Evolutionary conservation across 2,113 vertebrate genomes (phyloP), one percentile per base, ranked within the genome.

Genomic region (Odontophorus gujanensis): DNA sequence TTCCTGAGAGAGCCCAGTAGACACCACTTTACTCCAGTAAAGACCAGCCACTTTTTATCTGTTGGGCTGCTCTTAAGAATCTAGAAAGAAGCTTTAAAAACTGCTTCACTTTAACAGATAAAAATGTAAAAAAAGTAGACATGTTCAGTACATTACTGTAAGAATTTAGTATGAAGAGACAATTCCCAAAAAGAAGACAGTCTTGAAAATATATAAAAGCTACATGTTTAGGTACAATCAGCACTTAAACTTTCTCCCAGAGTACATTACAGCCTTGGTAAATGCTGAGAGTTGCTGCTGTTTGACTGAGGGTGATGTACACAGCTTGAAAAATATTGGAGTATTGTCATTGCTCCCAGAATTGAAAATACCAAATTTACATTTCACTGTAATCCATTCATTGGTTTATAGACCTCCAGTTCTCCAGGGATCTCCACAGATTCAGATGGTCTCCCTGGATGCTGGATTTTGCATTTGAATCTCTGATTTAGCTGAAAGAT

Each of bases 401-500:
- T 94, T 96, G 95, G 87, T 96, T 97, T 92, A 94, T 83, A 92
- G 92, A 95, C 92, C 88, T 93, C 32, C 25, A 8, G 36, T 61
- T 95, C 96, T 96, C 86, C 47, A 87, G 95, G 87, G 96, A 97
- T 30, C 83, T 95, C 57, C 89, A 87, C 26, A 96, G 76, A 93
- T 87, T 97, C 90, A 89, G 89, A 95, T 80, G 62, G 83, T 92
- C 71, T 84, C 96, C 94, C 93, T 81, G 79, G 91, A 83, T 97
- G 87, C 65, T 77, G 79, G 85, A 95, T 95, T 93, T 80, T 93
- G 85, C 62, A 94, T 86, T 91, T 94, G 91, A 91, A 81, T 87
- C 90, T 96, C 95, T 97, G 93, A 97, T 96, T 97, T 97, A 95
- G 65, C 95, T 96, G 96, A 96, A 95, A 97, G 92, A 69, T 82